Evolutionary conservation across 1,140 invertebrate species (phyloP), one percentile per base, ranked within the genome.

Genomic region (Diuraphis noxia): DNA sequence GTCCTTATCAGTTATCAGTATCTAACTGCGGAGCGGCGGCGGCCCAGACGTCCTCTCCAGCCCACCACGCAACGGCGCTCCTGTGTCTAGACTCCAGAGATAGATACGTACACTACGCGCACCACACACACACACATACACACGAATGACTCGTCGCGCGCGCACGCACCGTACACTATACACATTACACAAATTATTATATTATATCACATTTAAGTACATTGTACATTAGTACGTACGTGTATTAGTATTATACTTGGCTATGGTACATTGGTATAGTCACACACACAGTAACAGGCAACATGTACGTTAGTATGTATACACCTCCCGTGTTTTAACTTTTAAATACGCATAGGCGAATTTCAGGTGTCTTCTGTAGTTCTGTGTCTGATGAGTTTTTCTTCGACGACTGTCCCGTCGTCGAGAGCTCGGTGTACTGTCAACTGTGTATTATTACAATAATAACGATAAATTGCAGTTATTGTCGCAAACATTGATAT

Each of bases 1-100:
- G 84, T 36, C 10, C 84, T 86, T 52, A 52, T 86, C 84, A 52
- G 17, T 81, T 43, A 23, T 34, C 82, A n/a, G 19, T 34, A 4
- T 30, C 79, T 21, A n/a, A n/a, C n/a, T n/a, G n/a, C 46, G 19
- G 34, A 23, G 23, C 41, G 43, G 46, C 84, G 19, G 84, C 84
- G 84, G 43, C 41, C 84, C 84, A 86, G 84, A 86, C 84, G 46
- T 52, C 23, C 43, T 46, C 34, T 30, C 46, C 46, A 49, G 49
- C 46, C 85, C 23, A 13, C 23, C 46, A 21, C 10, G 34, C 3
- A 25, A 17, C 85, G 49, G 43, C 46, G 85, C 49, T 52, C 34
- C 46, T 19, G 49, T 87, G 85, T 87, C 85, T 87, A 38, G 30
- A 85, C 84, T 85, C 46, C 85, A 46, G 84, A 85, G 30, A 46